Conservation (phyloP, 2,797 vertebrate species). For the Cephalopachus bancanus region DNA sequence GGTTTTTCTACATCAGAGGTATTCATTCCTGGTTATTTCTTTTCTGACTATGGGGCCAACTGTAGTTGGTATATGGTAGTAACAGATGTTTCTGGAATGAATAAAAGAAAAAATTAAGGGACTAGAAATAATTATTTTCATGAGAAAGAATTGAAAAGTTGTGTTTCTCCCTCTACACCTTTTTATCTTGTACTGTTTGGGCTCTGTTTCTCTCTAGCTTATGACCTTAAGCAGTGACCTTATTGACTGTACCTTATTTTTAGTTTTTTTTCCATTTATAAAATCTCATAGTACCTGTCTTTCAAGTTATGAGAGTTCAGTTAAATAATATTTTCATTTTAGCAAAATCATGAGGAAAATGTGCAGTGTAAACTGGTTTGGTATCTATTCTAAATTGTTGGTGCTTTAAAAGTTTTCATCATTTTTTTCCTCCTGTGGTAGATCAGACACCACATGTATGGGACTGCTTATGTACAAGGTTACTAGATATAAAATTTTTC, state of each 20-base stretch:
- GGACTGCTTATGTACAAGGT: background rate
- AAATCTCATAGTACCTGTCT: background rate
- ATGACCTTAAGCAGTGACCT: background rate
- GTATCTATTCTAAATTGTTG: background rate
- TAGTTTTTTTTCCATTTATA: background rate
- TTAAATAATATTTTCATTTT: conserved; percentile 21
- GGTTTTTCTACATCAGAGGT: background rate
- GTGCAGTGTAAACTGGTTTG: background rate
- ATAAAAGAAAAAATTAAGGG: conserved; percentile 22
- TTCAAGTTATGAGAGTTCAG: background rate
- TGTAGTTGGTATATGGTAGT: background rate
- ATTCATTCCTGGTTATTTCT: background rate
- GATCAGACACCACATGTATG: background rate
- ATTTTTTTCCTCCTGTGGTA: background rate
- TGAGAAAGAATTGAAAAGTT: background rate
- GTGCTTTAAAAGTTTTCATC: background rate
- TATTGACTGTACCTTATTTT: background rate
- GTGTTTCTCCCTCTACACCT: background rate
- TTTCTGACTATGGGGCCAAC: background rate
- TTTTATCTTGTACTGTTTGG: background rate
- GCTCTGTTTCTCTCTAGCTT: background rate
- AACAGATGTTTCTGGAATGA: conserved; percentile 16
- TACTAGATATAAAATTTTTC: background rate
- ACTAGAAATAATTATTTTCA: background rate
- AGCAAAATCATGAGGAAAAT: conserved; percentile 18